Conservation (phyloP, 2,113 vertebrate genomes). For the Myrmecobius fasciatus region DNA sequence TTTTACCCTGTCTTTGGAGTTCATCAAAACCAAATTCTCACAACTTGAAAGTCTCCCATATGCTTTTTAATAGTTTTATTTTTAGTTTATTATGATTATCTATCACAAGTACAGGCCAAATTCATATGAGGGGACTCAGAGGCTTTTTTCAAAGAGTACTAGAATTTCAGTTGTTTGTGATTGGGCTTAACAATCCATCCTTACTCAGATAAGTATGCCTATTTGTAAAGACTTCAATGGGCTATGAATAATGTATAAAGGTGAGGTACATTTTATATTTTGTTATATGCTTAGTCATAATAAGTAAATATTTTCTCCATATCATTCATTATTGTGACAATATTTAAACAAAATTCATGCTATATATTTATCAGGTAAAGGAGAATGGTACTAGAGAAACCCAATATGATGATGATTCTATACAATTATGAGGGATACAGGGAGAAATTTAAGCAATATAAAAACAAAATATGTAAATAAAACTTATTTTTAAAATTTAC, state of each 20-base stretch:
- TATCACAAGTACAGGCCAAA: neutral
- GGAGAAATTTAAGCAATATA: neutral
- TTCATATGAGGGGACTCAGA: neutral
- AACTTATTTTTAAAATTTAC: conserved; percentile 31
- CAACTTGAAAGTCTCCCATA: neutral
- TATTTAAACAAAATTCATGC: conserved; percentile 27
- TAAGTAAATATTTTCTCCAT: neutral
- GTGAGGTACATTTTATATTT: neutral
- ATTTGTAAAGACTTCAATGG: neutral
- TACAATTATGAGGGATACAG: conserved; percentile 5
- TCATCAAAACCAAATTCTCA: neutral
- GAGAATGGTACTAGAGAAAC: neutral
- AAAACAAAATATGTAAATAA: neutral
- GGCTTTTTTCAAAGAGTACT: neutral
- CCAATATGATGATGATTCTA: neutral
- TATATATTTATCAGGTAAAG: neutral
- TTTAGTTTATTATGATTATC: neutral
- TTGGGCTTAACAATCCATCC: neutral
- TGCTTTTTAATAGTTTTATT: neutral
- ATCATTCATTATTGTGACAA: neutral
- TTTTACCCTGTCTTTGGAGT: neutral
- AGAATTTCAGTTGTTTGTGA: neutral
- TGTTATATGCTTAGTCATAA: neutral
- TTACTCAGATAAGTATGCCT: neutral
- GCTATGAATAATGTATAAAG: neutral